A percentile compares a stretch with the other conserved stretches of the same genome.
These are phyloP conservation scores for Enteromius radiatus DNA, from an alignment of 2,797 vertebrate genomes.

Conservation along the genomic window DNA sequence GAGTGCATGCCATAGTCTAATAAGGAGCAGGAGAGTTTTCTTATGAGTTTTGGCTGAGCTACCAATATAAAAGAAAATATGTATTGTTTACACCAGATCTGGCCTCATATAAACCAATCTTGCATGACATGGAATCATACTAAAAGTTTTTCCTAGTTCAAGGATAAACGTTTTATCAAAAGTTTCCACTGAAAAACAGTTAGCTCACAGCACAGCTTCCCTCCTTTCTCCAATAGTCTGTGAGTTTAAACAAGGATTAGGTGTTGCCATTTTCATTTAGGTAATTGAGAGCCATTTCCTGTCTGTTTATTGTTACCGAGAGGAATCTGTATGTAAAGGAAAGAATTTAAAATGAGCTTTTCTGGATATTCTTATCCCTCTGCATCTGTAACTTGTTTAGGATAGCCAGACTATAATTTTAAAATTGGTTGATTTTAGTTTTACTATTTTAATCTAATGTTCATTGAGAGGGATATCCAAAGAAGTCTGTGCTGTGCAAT, in stretches of 20 bases:
- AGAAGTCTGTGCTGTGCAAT: neutral
- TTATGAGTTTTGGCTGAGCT: constrained; percentile 66
- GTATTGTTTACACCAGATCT: constrained; percentile 65
- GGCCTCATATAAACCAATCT: constrained; percentile 66
- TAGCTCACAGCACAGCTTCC: constrained; percentile 24
- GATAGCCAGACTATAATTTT: neutral
- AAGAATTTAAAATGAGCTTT: constrained; percentile 11
- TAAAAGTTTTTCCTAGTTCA: constrained; percentile 55
- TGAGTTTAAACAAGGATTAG: constrained; percentile 40
- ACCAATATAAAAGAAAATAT: constrained; percentile 63
- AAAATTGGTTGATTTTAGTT: constrained; percentile 2
- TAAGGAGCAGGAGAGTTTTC: constrained; percentile 65
- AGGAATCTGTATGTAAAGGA: constrained; percentile 14
- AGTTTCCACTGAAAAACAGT: constrained; percentile 47
- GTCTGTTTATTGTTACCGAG: constrained; percentile 28
- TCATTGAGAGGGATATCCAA: neutral
- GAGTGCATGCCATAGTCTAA: constrained; percentile 65
- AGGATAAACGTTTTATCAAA: constrained; percentile 47
- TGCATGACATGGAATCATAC: constrained; percentile 64
- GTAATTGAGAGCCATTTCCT: constrained; percentile 39
- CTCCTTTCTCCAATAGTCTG: constrained; percentile 12
- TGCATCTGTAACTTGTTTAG: neutral
- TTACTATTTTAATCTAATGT: neutral
- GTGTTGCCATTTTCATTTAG: constrained; percentile 27
- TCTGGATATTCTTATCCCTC: neutral